Evolutionary conservation across 2,888 invertebrate species (phyloP), one percentile per base, ranked within the genome.

Genomic region (Epiperipatus broadwayi): DNA sequence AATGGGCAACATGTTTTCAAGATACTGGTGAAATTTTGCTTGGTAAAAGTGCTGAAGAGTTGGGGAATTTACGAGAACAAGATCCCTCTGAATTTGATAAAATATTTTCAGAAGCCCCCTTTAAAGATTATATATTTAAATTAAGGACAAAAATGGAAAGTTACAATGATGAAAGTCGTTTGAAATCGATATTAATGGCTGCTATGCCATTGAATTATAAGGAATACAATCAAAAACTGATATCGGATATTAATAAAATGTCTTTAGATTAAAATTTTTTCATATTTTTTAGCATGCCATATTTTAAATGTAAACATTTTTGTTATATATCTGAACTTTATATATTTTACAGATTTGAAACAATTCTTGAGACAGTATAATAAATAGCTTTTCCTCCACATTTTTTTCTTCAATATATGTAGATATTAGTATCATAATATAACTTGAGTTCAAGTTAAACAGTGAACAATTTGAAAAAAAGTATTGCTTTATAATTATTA

Each of bases 1-100:
- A 78, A 47, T 93, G 93, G 77, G 73, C 78, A 5, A 91, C 87
- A 2, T 73, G 80, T 45, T 97, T 97, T 64, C 80, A 75, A 41
- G 64, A 66, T 33, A 66, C 73, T 19, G 84, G 76, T 1, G 85
- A 87, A 56, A 67, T 70, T 40, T 60, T 93, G 44, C 56, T 91
- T 16, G 76, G 74, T 3, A 66, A 63, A 38, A 63, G 66, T 1
- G 69, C 84, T 0, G 71, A 78, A 27, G 77, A 81, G 47, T 62
- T 93, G 20, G 93, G 89, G 1, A 68, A 74, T 19, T 44, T 67
- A 45, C 54, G 54, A 39, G 56, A 60, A 21, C 46, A 59, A 55
- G 70, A 81, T 59, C 68, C 71, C 41, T 65, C 70, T 1, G 68
- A 63, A 4, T 78, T 73, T 53, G 64, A 71, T 35, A 67, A 69